Evolutionary conservation across 2,797 vertebrate species (phyloP).

Genomic region (Rhinoraja longicauda): DNA sequence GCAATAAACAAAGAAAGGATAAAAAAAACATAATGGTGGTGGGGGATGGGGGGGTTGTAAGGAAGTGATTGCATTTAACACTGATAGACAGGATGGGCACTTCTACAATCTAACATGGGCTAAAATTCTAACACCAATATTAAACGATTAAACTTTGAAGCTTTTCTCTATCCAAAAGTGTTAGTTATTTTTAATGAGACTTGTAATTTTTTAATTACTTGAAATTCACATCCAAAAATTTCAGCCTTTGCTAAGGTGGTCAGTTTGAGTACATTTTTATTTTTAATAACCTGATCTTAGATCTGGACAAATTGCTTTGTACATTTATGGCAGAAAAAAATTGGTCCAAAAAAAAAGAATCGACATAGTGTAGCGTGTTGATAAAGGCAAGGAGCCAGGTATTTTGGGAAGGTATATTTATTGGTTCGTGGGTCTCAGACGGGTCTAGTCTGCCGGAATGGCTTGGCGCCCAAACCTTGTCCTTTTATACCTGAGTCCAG

Average conservation of each 20-base stretch:
- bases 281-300: background rate
- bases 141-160: background rate
- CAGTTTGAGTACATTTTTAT: background rate
- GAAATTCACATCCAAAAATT: background rate
- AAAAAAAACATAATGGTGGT: background rate
- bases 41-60: background rate
- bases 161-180: background rate
- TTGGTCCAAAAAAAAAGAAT: background rate
- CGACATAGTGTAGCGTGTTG: no score
- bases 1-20: background rate
- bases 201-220: background rate
- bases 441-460: no score
- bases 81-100: background rate
- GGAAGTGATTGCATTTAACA: background rate
- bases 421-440: no score
- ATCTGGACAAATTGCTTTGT: background rate
- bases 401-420: no score
- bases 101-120: background rate
- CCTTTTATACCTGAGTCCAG: no score
- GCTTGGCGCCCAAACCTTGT: no score
- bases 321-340: slow-evolving; percentile 1
- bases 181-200: background rate
- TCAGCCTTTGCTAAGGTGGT: background rate
- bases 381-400: no score
- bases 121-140: background rate